Conservation (phyloP, 2,113 vertebrate genomes). For the Acanthisitta chloris region DNA sequence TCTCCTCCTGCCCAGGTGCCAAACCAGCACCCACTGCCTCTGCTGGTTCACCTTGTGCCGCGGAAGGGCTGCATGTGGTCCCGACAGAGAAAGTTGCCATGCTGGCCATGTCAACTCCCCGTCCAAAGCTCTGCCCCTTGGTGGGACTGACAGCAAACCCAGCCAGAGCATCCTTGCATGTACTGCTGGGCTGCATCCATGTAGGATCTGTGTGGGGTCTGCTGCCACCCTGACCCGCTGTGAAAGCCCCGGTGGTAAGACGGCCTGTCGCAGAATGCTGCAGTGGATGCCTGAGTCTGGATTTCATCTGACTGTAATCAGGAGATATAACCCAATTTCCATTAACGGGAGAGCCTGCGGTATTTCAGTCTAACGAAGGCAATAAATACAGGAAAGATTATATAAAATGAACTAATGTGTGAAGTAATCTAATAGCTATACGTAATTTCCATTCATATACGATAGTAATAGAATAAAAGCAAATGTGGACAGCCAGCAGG, state of each 20-base stretch:
- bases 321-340: constrained; percentile 42
- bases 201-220: background rate
- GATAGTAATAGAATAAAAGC: constrained; percentile 40
- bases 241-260: fast-evolving
- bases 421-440: constrained; percentile 53
- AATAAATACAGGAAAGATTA: constrained; percentile 46
- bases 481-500: constrained; percentile 12
- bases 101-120: fast-evolving
- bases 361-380: constrained; percentile 39
- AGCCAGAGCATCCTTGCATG: fast-evolving
- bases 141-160: fast-evolving
- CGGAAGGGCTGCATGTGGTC: background rate
- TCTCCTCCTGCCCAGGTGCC: background rate
- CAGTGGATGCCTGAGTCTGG: background rate
- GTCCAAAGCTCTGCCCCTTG: fast-evolving
- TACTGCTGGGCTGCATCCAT: fast-evolving
- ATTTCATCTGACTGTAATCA: constrained; percentile 12
- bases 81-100: background rate
- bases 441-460: constrained; percentile 10
- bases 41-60: fast-evolving
- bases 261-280: background rate
- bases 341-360: background rate
- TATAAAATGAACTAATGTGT: constrained; percentile 47
- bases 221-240: background rate
- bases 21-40: fast-evolving